Conservation (phyloP, 2,888 invertebrate species). For the Harpalus rubripes region DNA sequence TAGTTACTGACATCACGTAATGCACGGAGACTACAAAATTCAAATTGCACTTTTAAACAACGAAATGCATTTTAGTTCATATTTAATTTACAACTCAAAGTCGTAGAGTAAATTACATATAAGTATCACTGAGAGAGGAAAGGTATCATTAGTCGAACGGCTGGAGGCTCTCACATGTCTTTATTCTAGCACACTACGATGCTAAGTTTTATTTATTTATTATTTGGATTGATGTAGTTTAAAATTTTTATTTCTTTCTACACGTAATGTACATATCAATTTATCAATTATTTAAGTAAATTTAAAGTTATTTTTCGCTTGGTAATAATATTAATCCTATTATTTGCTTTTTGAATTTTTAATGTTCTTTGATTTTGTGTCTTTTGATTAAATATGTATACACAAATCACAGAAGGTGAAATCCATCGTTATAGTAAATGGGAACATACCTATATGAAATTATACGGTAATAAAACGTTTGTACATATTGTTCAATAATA, state of each 20-base stretch:
- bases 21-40: conserved; percentile 59
- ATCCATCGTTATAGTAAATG: not conserved
- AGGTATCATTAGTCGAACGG: conserved; percentile 57
- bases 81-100: conserved; percentile 62
- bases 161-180: conserved; percentile 59
- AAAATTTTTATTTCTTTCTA: conserved; percentile 45
- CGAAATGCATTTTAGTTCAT: conserved; percentile 63
- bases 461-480: not conserved
- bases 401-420: not conserved
- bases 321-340: conserved; percentile 21
- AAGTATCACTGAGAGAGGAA: conserved; percentile 54
- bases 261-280: conserved; percentile 11
- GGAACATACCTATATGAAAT: not conserved
- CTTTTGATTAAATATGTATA: not conserved
- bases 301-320: conserved; percentile 26
- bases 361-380: not conserved
- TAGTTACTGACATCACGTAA: conserved; percentile 63
- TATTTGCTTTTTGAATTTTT: conserved; percentile 34
- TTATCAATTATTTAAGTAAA: conserved; percentile 6
- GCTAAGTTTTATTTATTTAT: conserved; percentile 36
- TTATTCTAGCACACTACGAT: conserved; percentile 26
- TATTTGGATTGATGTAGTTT: conserved; percentile 20
- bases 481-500: no score
- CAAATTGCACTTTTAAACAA: conserved; percentile 65
- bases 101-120: conserved; percentile 65